Evolutionary conservation across 2,888 invertebrate genomes (phyloP), one percentile per base, ranked within the genome.

Genomic region (Cosmopolites sordidus): DNA sequence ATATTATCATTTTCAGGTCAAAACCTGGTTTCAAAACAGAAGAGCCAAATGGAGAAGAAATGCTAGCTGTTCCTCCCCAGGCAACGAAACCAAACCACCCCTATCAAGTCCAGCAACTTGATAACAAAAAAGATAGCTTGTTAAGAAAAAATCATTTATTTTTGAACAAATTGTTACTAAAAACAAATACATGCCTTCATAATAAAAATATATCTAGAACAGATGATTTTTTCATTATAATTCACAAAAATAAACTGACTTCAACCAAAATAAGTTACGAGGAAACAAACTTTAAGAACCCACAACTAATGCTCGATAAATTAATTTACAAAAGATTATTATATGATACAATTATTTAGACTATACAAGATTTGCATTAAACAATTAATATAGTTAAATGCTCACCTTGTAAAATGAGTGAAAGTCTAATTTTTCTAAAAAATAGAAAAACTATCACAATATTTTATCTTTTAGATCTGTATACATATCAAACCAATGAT

Each of bases 11-110:
- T 68, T 67, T 16, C 75, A 88, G 82, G 86, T 87, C 8, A 87
- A 87, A 72, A 90, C 89, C 0, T 87, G 87, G 87, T 88, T 87
- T 70, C 88, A 88, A 73, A 88, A 88, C 69, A 77, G 88, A 1
- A 79, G 88, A 33, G 88, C 88, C 9, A 88, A 88, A 73, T 89
- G 87, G 87, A 78, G 89, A 42, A 51, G 63, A 51, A 61, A 56
- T 43, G 33, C 39, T 6, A 54, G 48, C 39, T 52, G 56, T n/a
- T 54, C 59, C 16, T 49, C 49, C 30, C 17, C 50, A 30, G 51
- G 40, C 40, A 43, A 48, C 16, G 51, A 51, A 9, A 16, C 39
- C 5, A 55, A 51, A 48, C 12, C 45, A 14, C n/a, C 38, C n/a
- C 33, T 43, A 9, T 18, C 47, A 37, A 48, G 14, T 30, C 9